A percentile compares a stretch with the other conserved stretches of the same genome.
These are phyloP conservation scores for Latrodectus hesperus DNA, from an alignment of 2,888 invertebrate genomes.

Conservation along the genomic window DNA sequence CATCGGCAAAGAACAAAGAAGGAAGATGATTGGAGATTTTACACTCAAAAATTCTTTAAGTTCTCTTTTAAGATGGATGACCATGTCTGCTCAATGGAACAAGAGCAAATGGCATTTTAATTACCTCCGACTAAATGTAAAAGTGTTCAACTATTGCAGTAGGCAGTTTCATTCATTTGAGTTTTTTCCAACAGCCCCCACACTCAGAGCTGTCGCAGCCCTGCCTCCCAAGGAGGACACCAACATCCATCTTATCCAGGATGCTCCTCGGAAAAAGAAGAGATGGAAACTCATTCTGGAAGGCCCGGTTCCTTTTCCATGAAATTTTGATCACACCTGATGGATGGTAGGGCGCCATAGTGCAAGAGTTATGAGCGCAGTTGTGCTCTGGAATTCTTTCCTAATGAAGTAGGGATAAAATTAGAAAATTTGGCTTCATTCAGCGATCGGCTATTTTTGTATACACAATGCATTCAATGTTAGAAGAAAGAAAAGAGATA, in stretches of 20 bases:
- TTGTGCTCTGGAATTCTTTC: no score
- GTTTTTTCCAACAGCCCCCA: neutral
- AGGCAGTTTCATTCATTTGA: neutral
- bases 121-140: constrained; percentile 60
- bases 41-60: no score
- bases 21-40: no score
- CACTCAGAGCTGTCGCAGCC: constrained; percentile 1
- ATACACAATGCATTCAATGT: no score
- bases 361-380: neutral
- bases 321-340: constrained; percentile 21
- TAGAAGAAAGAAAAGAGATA: no score
- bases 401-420: no score
- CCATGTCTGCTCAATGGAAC: constrained; percentile 52
- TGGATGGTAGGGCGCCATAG: constrained; percentile 19
- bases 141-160: constrained; percentile 35
- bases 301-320: neutral
- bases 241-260: constrained; percentile 35
- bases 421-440: no score
- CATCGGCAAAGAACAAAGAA: no score
- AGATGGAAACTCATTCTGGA: neutral
- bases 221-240: constrained; percentile 13
- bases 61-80: constrained; percentile 47
- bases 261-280: constrained; percentile 38
- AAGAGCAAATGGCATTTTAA: constrained; percentile 69
- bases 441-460: no score